Conservation (phyloP, 2,113 vertebrate species). For the Podilymbus podiceps region DNA sequence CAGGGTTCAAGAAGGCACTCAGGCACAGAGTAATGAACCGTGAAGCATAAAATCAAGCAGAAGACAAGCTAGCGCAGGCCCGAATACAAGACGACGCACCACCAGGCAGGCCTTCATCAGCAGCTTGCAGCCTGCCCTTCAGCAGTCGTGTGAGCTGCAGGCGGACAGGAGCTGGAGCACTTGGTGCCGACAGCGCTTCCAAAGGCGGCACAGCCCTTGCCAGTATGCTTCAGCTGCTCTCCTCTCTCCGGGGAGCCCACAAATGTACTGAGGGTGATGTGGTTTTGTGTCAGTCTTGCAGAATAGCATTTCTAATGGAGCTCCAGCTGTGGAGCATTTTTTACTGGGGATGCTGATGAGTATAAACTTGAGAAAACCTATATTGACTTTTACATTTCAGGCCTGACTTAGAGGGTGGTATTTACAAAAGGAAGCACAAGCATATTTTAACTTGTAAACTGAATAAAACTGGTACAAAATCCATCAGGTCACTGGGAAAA, state of each 20-base stretch:
- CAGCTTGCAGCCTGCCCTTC: neutral
- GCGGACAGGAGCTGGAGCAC: neutral
- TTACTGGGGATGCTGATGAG: neutral
- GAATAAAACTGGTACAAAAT: neutral
- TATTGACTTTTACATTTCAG: neutral
- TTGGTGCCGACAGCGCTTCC: neutral
- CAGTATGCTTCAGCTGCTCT: neutral
- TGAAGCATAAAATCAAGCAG: neutral
- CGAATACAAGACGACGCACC: neutral
- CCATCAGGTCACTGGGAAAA: neutral
- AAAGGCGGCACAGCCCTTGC: neutral
- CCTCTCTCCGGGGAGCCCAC: neutral
- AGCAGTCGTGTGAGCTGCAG: neutral
- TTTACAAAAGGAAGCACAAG: neutral
- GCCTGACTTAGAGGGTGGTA: neutral
- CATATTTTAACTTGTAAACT: neutral
- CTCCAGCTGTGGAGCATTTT: neutral
- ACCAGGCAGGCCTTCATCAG: neutral
- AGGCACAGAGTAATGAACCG: neutral
- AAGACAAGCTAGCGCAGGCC: neutral
- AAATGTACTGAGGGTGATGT: neutral
- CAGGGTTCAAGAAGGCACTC: neutral
- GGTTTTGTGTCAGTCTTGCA: neutral
- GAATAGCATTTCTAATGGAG: neutral
- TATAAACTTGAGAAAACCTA: neutral